A percentile compares a stretch with the other conserved stretches of the same genome.
Conservation (phyloP, 2,797 vertebrate genomes). For the Monodelphis domestica region DNA sequence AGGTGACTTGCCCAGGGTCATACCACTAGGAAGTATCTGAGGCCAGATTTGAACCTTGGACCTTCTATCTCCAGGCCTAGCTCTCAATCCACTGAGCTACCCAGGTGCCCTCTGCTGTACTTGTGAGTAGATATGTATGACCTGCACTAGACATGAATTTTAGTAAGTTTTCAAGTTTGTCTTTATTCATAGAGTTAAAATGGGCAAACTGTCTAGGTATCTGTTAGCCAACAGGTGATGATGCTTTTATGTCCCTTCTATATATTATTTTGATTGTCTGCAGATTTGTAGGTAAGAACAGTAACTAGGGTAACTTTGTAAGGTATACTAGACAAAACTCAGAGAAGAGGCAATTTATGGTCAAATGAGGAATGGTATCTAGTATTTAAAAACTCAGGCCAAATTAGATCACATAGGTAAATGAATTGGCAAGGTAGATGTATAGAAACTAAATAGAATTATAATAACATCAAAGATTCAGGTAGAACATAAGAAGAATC, state of each 20-base stretch:
- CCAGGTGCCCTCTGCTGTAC: no score
- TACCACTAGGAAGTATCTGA: no score
- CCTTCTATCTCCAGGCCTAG: no score
- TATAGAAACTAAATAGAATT: not conserved
- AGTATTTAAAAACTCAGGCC: not conserved
- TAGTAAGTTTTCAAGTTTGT: not conserved
- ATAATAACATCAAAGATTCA: not conserved
- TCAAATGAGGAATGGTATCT: not conserved
- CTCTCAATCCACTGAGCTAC: no score
- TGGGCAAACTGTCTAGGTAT: not conserved
- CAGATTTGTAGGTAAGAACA: not conserved
- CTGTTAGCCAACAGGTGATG: not conserved
- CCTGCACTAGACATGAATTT: not conserved
- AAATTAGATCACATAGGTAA: not conserved
- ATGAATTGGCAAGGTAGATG: not conserved
- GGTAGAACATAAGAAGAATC: not conserved
- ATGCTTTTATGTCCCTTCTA: not conserved
- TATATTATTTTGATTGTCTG: not conserved
- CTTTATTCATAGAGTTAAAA: not conserved
- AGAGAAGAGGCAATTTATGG: not conserved
- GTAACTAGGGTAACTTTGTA: not conserved
- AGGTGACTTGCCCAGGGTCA: no score
- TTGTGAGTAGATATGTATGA: no score
- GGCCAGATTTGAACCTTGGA: no score
- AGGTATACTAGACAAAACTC: not conserved